Base-by-base conservation (phyloP, 2,113 vertebrate species). In the Agapornis roseicollis region DNA sequence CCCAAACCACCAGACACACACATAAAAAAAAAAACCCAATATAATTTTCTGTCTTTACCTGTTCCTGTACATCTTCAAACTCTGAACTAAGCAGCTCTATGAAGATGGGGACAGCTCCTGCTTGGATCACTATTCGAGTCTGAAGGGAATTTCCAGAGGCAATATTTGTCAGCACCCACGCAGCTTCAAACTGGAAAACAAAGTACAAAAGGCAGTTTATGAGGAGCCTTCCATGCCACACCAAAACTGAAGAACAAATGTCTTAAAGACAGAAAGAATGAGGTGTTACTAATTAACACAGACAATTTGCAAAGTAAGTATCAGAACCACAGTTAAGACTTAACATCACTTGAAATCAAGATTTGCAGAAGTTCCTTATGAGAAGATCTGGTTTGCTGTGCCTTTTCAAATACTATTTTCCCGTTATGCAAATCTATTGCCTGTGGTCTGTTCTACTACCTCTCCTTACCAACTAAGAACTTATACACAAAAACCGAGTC, bases 101-200 rank as follows among this genome's bases (percentile, higher is more conserved):
- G 97, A 99, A 99, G 97, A 99, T 99, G 77, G 99, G 99, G 52
- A 99, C 99, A 8, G 99, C 99, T 87, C 99, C 99, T 56, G 99
- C 99, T 96, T 99, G 99, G 97, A 99, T 99, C 76, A 99, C 99
- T 97, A 99, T 99, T 47, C 99, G 98, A 17, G 99, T 99, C 98
- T 99, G 99, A 97, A 99, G 98, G 76, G 99, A 99, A 69, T 99
- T 99, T 74, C 99, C 99, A 37, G 99, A 99, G 65, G 99, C 99
- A 93, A 99, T 99, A 98, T 99, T 99, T 82, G 99, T 99, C 98
- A 99, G 97, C 69, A 99, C 99, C 99, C 99, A 99, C 0, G 99
- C 99, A 84, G 99, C 99, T 97, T 99, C 99, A 97, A 99, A 99
- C 99, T 99, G 81, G n/a, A 85, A 94, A 14, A 95, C 25, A 90